Base-by-base conservation (phyloP, 1,140 invertebrate species). In the Uloborus diversus region DNA sequence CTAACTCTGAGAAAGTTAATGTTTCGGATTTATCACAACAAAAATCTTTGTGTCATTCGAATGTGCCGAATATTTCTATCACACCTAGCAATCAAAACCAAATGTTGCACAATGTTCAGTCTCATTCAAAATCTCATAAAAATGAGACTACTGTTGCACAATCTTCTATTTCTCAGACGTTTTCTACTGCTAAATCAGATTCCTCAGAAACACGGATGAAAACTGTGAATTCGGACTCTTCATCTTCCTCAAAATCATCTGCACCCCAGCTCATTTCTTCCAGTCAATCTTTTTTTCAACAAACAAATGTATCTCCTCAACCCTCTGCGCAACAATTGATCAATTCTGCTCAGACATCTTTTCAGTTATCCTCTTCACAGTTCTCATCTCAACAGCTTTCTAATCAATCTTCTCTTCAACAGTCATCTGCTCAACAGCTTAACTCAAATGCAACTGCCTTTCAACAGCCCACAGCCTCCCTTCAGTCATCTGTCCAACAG, bases 371-470 rank as follows among this genome's bases (percentile, higher is more conserved):
- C 20, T 28, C 62, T 23, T 32, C 71, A 23, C 4, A 42, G 0
- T 71, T 28, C 9, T 59, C 57, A 28, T 64, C 71, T 23, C 53
- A 53, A 30, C 37, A 51, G 32, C 51, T 59, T 25, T 51, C 71
- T 17, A 64, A 32, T 42, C 65, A 78, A 65, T n/a, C 61, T 42
- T n/a, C n/a, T n/a, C n/a, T n/a, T n/a, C n/a, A n/a, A n/a, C n/a
- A 79, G 27, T 23, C 53, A 9, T 35, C 73, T 35, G 14, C 59
- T 17, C 56, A 68, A 23, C 27, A 35, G 47, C 62, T 51, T n/a
- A 49, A 69, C 25, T n/a, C n/a, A n/a, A n/a, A n/a, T n/a, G n/a
- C n/a, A n/a, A n/a, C n/a, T n/a, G n/a, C n/a, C n/a, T 59, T 62
- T 17, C 53, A 32, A 28, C 76, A 79, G 37, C 11, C 49, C 42